Evolutionary conservation across 1,140 invertebrate genomes (phyloP).

Genomic region (Hyles vespertilio): DNA sequence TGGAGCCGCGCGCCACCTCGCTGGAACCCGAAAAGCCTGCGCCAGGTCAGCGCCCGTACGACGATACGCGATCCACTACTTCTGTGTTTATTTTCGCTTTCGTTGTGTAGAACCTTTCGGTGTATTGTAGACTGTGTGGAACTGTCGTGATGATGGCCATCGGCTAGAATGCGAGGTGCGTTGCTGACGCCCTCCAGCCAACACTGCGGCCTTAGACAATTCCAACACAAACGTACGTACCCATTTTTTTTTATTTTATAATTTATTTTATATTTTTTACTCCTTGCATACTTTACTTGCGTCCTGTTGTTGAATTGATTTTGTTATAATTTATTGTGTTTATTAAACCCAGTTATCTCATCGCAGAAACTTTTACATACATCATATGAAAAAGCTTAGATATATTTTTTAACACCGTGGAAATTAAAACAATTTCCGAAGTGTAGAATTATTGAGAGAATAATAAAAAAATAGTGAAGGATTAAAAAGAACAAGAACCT

Average conservation of each 20-base stretch:
- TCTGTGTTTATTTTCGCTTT: slow-evolving; percentile 75
- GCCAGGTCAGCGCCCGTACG: slow-evolving; percentile 72
- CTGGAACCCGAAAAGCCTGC: slow-evolving; percentile 72
- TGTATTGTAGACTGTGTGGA: slow-evolving; percentile 67
- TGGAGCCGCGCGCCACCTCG: slow-evolving; percentile 68
- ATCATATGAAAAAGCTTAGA: too few species aligned
- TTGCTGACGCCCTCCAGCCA: slow-evolving; percentile 72
- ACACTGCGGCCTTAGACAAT: slow-evolving; percentile 70
- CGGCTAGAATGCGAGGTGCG: slow-evolving; percentile 75
- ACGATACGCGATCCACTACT: slow-evolving; percentile 55
- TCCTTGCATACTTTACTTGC: slow-evolving; percentile 24
- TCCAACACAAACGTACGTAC: slow-evolving; percentile 69
- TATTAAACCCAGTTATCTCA: background rate
- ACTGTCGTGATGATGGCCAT: slow-evolving; percentile 73
- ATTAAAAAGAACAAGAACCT: too few species aligned
- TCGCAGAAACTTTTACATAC: background rate
- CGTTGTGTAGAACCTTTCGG: slow-evolving; percentile 72
- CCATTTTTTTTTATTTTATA: slow-evolving; percentile 47
- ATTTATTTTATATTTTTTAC: slow-evolving; percentile 32
- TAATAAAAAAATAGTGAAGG: too few species aligned
- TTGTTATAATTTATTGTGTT: slow-evolving; percentile 13
- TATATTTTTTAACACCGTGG: too few species aligned
- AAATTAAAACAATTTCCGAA: too few species aligned
- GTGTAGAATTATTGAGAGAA: too few species aligned
- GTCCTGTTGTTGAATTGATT: slow-evolving; percentile 5